phyloP scores from a whole-genome alignment of 2,797 vertebrate genomes.

The Galaxias olidus region DNA sequence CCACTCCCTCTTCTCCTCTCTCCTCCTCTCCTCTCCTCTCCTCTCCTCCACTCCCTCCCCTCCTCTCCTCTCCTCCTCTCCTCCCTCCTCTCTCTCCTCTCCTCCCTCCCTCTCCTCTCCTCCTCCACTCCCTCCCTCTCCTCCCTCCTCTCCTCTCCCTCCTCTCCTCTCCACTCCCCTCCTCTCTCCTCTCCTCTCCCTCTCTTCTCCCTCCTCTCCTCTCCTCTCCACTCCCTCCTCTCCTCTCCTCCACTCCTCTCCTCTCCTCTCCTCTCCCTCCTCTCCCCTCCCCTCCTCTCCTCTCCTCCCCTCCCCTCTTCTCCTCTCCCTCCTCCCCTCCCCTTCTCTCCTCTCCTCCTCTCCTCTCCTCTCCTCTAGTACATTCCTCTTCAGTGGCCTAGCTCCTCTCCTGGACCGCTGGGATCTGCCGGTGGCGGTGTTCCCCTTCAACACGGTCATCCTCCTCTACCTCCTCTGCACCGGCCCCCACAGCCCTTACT shows the following conservation, averaged over 20 bases:
- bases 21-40: not conserved
- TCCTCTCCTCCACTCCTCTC: not conserved
- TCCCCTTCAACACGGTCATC: constrained; percentile 55
- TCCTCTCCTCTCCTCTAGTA: not conserved
- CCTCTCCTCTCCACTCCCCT: not conserved
- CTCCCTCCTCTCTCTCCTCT: not conserved
- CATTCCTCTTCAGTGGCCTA: constrained; percentile 36
- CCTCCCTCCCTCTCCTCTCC: not conserved
- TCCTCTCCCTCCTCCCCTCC: not conserved
- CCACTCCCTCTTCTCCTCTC: not conserved
- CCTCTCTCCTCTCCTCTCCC: not conserved
- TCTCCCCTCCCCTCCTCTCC: not conserved
- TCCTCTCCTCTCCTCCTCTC: constrained; percentile 9
- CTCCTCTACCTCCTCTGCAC: constrained; percentile 51
- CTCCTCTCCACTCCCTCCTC: not conserved
- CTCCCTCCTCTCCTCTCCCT: not conserved
- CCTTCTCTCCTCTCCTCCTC: not conserved
- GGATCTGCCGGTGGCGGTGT: constrained; percentile 53
- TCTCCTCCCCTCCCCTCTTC: not conserved
- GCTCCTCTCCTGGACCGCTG: constrained; percentile 33
- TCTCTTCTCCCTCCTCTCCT: no score
- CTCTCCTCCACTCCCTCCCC: not conserved
- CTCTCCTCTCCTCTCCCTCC: not conserved
- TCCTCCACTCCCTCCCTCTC: not conserved
- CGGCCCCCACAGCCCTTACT: constrained; percentile 40